Evolutionary conservation across 2,797 vertebrate genomes (phyloP), one percentile per base, ranked within the genome.

Genomic region (Anguilla anguilla): DNA sequence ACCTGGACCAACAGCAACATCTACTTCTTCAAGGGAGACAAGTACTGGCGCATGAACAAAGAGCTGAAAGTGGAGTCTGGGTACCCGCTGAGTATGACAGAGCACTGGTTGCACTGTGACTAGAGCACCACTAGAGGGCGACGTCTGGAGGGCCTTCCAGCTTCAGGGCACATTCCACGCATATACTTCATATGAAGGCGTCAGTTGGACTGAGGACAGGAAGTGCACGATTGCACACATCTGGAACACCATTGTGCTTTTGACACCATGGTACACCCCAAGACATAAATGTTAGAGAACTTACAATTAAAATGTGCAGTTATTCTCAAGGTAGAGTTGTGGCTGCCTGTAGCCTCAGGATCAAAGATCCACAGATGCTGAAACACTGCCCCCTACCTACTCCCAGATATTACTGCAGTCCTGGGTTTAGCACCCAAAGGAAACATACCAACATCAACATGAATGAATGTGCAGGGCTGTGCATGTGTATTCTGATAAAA

Each of bases 61-160:
- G 93, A 95, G 83, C 93, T 94, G 49, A 88, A 90, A 1, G 95
- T 95, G 51, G 96, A 96, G 81, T 94, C 93, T 85, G 94, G 93
- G 17, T 97, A 95, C 49, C 97, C 97, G 1, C 93, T 89, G 57
- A 95, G 90, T 57, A 93, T 55, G 0, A 89, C 92, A 17, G 87
- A 91, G 1, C 90, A 89, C 86, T 97, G 96, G 97, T 95, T 97
- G 97, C 94, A 94, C 67, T 97, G 97, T 89, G 90, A 88, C 0
- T 88, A 94, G 88, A 94, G 92, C 91, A 39, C 91, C 94, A 92
- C 87, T 87, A 94, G 93, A 89, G 92, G 93, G 79, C 15, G 39
- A 51, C 35, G 49, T 84, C 49, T 51, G 59, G 28, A 19, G 31
- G 4, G 46, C 31, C 28, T 64, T 53, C 28, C 19, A 55, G n/a